Evolutionary conservation across 2,888 invertebrate genomes (phyloP).

Genomic region (Galerucella calmariensis): DNA sequence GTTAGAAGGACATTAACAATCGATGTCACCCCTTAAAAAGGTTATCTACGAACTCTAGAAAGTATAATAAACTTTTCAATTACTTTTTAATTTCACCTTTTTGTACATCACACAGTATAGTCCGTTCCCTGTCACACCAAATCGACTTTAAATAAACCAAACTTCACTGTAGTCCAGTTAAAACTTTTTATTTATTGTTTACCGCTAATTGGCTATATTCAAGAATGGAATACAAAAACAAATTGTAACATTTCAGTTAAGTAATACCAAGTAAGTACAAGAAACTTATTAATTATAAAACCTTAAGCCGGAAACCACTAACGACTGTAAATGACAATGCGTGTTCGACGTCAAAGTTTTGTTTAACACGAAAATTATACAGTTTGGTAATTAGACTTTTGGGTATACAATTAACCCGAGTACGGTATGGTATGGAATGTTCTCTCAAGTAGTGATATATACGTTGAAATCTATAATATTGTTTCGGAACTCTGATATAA

Average conservation of each 20-base stretch:
- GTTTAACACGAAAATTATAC: constrained; percentile 5
- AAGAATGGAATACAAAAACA: background rate
- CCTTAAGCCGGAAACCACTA: background rate
- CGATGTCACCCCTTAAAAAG: too few species aligned
- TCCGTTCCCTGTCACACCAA: too few species aligned
- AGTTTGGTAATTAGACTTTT: constrained; percentile 18
- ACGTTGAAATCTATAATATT: background rate
- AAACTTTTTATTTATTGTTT: too few species aligned
- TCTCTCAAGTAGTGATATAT: background rate
- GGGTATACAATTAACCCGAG: constrained; percentile 16
- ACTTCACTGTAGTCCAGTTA: too few species aligned
- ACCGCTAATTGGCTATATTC: background rate
- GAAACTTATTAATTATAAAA: constrained; percentile 1
- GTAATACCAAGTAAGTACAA: background rate
- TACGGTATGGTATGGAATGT: background rate
- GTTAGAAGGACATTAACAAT: too few species aligned
- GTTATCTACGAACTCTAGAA: too few species aligned
- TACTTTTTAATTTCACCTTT: too few species aligned
- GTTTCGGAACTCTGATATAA: background rate
- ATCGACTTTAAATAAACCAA: too few species aligned
- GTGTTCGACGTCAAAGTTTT: background rate
- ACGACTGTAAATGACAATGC: constrained; percentile 13
- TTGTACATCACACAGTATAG: too few species aligned
- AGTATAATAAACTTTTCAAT: too few species aligned
- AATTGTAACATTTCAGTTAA: background rate